Conservation (phyloP, 2,797 vertebrate genomes). For the Eulemur albifrons region DNA sequence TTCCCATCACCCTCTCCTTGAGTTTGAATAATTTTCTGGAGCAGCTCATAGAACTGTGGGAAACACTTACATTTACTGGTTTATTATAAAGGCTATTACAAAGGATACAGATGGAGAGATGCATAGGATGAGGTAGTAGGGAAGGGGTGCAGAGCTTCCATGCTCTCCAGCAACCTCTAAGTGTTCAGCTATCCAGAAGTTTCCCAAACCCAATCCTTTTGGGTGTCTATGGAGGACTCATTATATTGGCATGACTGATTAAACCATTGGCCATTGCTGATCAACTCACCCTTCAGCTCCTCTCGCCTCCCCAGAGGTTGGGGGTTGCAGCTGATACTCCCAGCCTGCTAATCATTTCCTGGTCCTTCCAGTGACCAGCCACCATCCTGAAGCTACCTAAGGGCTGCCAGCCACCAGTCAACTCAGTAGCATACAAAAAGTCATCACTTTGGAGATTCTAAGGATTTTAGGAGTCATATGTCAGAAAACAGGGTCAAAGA, state of each 20-base stretch:
- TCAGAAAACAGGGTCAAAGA: not conserved
- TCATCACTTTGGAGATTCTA: not conserved
- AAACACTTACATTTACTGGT: not conserved
- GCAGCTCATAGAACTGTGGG: not conserved
- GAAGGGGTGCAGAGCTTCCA: not conserved
- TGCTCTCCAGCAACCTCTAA: not conserved
- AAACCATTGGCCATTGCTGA: not conserved
- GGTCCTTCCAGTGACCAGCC: not conserved
- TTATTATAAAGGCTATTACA: not conserved
- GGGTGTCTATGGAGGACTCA: not conserved
- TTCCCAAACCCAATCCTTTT: not conserved
- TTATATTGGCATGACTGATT: not conserved
- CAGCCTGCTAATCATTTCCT: not conserved
- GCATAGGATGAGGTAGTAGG: not conserved
- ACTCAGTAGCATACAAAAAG: not conserved
- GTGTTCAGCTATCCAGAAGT: not conserved
- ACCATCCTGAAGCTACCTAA: not conserved
- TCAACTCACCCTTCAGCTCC: not conserved
- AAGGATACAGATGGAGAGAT: not conserved
- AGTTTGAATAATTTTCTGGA: not conserved
- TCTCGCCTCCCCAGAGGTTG: not conserved
- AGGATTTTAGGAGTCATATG: not conserved
- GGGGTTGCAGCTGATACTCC: not conserved
- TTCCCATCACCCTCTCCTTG: not conserved
- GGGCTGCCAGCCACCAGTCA: not conserved